Percentiles rank a stretch among this genome's conserved stretches.
These are phyloP conservation scores for Acanthosepion esculentum DNA, from an alignment of 2,888 invertebrate species.

Conservation along the genomic window DNA sequence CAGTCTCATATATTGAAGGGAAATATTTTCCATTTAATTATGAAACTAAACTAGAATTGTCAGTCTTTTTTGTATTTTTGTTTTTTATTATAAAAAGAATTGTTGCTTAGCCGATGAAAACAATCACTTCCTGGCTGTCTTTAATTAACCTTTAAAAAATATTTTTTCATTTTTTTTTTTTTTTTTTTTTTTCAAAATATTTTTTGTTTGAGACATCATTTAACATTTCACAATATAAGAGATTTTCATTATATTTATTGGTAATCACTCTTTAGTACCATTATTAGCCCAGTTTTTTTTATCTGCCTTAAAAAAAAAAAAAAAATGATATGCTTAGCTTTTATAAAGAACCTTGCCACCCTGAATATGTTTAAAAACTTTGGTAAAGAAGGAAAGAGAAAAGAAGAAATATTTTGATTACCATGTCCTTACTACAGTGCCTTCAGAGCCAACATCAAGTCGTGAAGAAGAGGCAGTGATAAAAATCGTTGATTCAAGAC, in stretches of 20 bases:
- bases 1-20: not conserved
- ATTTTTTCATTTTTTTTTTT: too few relatives aligned
- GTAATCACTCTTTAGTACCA: not conserved
- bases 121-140: too few relatives aligned
- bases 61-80: not conserved
- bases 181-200: not conserved
- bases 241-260: too few relatives aligned
- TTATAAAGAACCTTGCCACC: not conserved
- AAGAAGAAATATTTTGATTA: not conserved
- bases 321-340: not conserved
- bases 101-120: too few relatives aligned
- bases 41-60: not conserved
- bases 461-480: slow-evolving; percentile 54
- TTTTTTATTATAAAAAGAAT: too few relatives aligned
- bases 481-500: slow-evolving; percentile 61
- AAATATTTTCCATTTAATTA: not conserved
- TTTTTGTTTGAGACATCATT: not conserved
- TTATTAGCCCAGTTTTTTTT: not conserved
- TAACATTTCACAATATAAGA: not conserved
- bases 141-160: too few relatives aligned
- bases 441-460: slow-evolving; percentile 23
- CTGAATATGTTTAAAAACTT: not conserved
- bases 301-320: not conserved
- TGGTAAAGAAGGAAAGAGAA: not conserved
- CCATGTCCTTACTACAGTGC: slow-evolving; percentile 46